Base-by-base conservation (phyloP, 1,140 invertebrate species). In the Drosophila novamexicana region DNA sequence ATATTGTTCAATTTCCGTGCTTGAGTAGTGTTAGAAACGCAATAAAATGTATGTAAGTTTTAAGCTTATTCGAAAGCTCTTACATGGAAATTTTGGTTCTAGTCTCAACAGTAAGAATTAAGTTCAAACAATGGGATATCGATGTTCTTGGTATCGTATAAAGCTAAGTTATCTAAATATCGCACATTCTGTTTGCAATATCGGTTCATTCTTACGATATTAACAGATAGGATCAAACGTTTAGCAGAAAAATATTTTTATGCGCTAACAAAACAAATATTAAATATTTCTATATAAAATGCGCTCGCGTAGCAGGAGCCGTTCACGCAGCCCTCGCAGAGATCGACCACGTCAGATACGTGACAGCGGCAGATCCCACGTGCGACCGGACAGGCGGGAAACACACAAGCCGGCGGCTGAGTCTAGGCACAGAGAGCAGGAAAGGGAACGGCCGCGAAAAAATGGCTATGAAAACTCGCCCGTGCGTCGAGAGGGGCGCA, bases 281-380 rank as follows among this genome's bases (percentile, higher is more conserved):
- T 54, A 22, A 54, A 36, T 29, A 47, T 1, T 14, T 6, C 7
- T 6, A 29, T 5, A 44, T 6, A 73, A 49, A 14, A 86, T 88
- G 84, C 73, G 80, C 2, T 84, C 84, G 18, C 84, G 70, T 29
- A 89, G 66, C 61, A 78, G 70, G 32, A 78, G 67, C 52, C 73
- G 59, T 1, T 75, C 67, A 8, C 66, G 73, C n/a, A 88, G 79
- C 32, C 56, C 68, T 7, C 74, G 75, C 1, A 81, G 67, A 45
- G 63, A 76, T 8, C 62, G 75, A 1, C n/a, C 50, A 9, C 59
- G 47, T 7, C 62, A 64, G 3, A 69, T 66, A 7, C 56, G 45
- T 10, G 73, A 79, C 16, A 53, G 18, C 6, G 73, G 62, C 29
- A 50, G 42, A n/a, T 49, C 34, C 6, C 49, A 71, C 7, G 42